Conservation (phyloP, 2,888 invertebrate genomes). For the Macrosoma leucophasiata region DNA sequence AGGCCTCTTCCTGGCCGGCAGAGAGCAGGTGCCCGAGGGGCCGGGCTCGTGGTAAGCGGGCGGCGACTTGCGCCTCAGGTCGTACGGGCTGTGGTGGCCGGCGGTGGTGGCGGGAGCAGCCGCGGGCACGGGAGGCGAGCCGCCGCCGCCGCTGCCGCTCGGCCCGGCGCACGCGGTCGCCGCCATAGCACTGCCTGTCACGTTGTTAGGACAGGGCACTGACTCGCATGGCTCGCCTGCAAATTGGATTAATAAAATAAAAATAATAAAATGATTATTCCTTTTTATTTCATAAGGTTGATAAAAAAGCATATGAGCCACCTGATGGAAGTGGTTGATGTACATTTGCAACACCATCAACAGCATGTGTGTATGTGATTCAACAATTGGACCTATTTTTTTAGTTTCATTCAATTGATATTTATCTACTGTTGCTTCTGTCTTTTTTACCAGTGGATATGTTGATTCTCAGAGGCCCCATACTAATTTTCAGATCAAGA, state of each 20-base stretch:
- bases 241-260: conserved; percentile 28
- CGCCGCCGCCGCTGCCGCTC: conserved; percentile 69
- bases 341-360: too few species aligned
- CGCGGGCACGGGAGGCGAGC: conserved; percentile 71
- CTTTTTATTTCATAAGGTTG: too few species aligned
- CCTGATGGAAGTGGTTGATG: too few species aligned
- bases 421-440: too few species aligned
- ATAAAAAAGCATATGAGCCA: too few species aligned
- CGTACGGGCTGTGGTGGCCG: conserved; percentile 92
- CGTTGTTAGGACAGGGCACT: conserved; percentile 81
- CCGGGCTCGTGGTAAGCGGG: conserved; percentile 83
- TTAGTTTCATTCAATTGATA: too few species aligned
- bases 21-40: conserved; percentile 78
- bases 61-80: conserved; percentile 89
- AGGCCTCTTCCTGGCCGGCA: conserved; percentile 90
- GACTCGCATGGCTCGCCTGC: conserved; percentile 88
- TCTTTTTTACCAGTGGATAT: too few species aligned
- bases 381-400: too few species aligned
- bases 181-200: conserved; percentile 69
- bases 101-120: conserved; percentile 81
- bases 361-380: too few species aligned
- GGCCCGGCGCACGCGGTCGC: conserved; percentile 67
- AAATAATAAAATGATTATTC: conserved; percentile 2
- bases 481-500: too few species aligned
- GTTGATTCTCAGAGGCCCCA: too few species aligned